A percentile compares a stretch with the other conserved stretches of the same genome.
Evolutionary conservation across 2,888 invertebrate genomes (phyloP).

Genomic region (Phyto melanocephala): DNA sequence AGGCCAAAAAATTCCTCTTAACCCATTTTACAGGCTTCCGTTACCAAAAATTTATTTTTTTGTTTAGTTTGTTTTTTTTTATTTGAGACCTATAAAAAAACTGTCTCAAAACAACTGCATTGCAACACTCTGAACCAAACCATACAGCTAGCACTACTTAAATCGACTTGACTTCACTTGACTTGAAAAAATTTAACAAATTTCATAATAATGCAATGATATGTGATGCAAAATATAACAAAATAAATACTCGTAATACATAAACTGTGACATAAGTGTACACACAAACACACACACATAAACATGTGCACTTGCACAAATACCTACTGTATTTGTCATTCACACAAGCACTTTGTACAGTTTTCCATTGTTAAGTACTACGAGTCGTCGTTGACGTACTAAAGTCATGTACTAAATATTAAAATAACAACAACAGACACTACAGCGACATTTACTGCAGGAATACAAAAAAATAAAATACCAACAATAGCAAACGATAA

Average conservation of each 20-base stretch:
- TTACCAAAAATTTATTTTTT: slow-evolving; percentile 16
- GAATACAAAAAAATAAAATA: neutral
- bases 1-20: too few species aligned
- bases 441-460: neutral
- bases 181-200: slow-evolving; percentile 29
- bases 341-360: slow-evolving; percentile 7
- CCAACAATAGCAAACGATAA: too few species aligned
- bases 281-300: neutral
- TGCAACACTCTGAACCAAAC: slow-evolving; percentile 39
- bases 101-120: slow-evolving; percentile 51
- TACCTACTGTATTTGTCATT: neutral
- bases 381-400: slow-evolving; percentile 29
- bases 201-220: slow-evolving; percentile 52
- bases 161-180: slow-evolving; percentile 14
- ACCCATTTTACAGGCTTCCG: too few species aligned
- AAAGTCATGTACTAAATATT: slow-evolving; percentile 38
- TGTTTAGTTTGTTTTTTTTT: neutral
- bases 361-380: slow-evolving; percentile 24
- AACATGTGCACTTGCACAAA: neutral
- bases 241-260: slow-evolving; percentile 45
- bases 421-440: slow-evolving; percentile 12
- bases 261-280: slow-evolving; percentile 46
- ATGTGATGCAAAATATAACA: slow-evolving; percentile 37
- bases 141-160: neutral
- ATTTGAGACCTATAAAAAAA: slow-evolving; percentile 11